phyloP scores from a whole-genome alignment of 2,888 invertebrate species.

The Osedax frankpressi region DNA sequence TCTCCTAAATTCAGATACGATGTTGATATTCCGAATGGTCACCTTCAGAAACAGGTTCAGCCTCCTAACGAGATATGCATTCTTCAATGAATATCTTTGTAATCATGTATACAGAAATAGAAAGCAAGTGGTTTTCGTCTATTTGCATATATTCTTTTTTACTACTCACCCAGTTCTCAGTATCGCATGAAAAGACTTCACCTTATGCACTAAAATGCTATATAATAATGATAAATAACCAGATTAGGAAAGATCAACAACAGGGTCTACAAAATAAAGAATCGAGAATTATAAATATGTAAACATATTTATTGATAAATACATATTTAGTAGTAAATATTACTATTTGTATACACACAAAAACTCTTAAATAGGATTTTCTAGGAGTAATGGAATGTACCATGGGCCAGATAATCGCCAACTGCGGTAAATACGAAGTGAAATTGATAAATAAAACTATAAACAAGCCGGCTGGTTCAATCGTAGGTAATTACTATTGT shows the following conservation, averaged over 20 bases:
- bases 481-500: not conserved
- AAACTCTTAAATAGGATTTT: constrained; percentile 36
- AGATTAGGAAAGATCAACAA: too few species aligned
- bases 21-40: constrained; percentile 31
- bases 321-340: not conserved
- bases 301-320: not conserved
- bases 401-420: constrained; percentile 50
- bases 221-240: too few species aligned
- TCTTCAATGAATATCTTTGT: too few species aligned
- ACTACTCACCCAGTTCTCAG: too few species aligned
- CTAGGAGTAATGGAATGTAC: constrained; percentile 51
- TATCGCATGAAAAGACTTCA: too few species aligned
- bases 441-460: not conserved
- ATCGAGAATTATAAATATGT: too few species aligned
- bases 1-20: constrained; percentile 33
- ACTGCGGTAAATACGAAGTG: not conserved
- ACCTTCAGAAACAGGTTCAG: constrained; percentile 26
- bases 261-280: too few species aligned
- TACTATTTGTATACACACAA: too few species aligned
- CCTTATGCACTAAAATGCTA: too few species aligned
- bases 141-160: too few species aligned
- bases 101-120: too few species aligned
- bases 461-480: not conserved
- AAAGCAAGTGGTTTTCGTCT: too few species aligned
- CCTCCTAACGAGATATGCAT: not conserved